A percentile compares a stretch with the other conserved stretches of the same genome.
Conservation (phyloP, 2,888 invertebrate genomes). For the Hypena proboscidalis region DNA sequence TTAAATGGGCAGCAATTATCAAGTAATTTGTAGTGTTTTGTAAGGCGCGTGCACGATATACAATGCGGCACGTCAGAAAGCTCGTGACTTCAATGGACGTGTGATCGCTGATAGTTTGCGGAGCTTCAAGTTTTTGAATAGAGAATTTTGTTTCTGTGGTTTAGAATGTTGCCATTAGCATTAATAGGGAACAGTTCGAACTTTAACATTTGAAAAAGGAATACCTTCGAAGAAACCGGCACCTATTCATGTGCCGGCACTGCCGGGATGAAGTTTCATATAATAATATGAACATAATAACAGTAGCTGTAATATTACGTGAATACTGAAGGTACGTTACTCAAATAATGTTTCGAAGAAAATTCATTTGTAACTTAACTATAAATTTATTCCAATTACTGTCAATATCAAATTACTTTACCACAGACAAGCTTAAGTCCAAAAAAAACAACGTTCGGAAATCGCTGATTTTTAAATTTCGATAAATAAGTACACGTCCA, state of each 20-base stretch:
- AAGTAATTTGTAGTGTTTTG: slow-evolving; percentile 54
- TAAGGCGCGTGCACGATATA: slow-evolving; percentile 55
- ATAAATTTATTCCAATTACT: neutral
- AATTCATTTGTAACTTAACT: no score
- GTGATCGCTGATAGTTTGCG: slow-evolving; percentile 5
- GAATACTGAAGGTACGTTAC: no score
- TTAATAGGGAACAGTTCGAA: no score
- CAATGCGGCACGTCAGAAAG: slow-evolving; percentile 38
- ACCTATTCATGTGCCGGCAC: no score
- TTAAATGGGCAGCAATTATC: slow-evolving; percentile 52
- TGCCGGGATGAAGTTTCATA: no score
- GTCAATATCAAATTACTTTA: slow-evolving; percentile 3
- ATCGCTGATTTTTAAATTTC: slow-evolving; percentile 35
- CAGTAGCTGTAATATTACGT: no score
- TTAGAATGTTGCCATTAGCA: no score
- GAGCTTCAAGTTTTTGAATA: slow-evolving; percentile 3
- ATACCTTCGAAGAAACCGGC: no score
- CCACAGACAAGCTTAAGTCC: neutral
- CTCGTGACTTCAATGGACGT: slow-evolving; percentile 21
- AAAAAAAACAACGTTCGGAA: slow-evolving; percentile 19
- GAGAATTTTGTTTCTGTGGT: slow-evolving; percentile 3
- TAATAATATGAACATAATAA: no score
- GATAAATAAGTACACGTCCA: slow-evolving; percentile 14
- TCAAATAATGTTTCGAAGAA: no score
- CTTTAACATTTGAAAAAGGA: no score